Conservation (phyloP, 2,888 invertebrate species). For the Thumatha senex region DNA sequence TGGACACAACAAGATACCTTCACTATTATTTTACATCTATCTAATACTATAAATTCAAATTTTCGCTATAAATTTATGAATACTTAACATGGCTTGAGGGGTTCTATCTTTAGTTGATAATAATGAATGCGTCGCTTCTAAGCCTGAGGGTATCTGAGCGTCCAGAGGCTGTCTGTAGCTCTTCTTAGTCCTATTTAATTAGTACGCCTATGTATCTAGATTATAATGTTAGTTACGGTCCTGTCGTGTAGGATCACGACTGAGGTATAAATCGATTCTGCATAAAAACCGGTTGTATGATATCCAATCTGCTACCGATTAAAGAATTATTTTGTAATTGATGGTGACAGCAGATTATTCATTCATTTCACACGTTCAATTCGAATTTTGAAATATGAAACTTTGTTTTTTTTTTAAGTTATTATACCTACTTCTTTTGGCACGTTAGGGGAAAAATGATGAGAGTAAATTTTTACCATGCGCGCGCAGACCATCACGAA, state of each 20-base stretch:
- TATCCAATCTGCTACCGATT: background rate
- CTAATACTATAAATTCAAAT: conserved; percentile 5
- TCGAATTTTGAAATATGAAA: background rate
- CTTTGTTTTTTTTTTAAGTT: background rate
- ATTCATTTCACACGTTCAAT: background rate
- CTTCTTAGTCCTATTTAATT: conserved; percentile 41
- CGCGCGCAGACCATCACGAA: too few relatives aligned
- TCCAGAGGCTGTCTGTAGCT: conserved; percentile 3
- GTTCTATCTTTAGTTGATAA: conserved; percentile 24
- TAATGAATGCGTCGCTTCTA: conserved; percentile 26
- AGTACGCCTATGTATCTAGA: conserved; percentile 35
- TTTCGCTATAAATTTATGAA: conserved; percentile 6
- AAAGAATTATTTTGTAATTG: conserved; percentile 2
- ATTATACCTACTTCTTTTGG: background rate
- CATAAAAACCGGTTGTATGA: conserved; percentile 4
- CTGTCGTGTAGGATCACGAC: conserved; percentile 16
- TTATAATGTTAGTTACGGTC: conserved; percentile 38
- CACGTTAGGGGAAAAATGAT: too few relatives aligned
- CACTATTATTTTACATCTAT: background rate
- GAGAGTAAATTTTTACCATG: too few relatives aligned
- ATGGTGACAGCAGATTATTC: conserved; percentile 1
- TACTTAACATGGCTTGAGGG: conserved; percentile 5
- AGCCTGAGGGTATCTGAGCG: background rate
- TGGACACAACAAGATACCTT: background rate
- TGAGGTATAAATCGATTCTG: conserved; percentile 1